These are phyloP conservation scores for Typhlichthys eigenmanni DNA, from an alignment of 2,797 vertebrate genomes.

Conservation along the genomic window DNA sequence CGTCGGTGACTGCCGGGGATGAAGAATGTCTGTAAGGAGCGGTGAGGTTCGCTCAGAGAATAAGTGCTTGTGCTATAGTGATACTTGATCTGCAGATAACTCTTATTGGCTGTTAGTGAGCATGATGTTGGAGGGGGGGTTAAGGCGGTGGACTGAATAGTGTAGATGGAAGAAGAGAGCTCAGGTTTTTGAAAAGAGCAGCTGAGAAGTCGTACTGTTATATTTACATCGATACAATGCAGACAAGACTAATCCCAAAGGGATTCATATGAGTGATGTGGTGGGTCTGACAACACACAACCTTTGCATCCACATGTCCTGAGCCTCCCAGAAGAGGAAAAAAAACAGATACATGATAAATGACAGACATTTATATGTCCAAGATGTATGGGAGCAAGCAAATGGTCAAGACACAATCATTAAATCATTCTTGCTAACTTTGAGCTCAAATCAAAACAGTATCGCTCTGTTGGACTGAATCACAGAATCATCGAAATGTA, in stretches of 20 bases:
- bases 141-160: conserved; percentile 79
- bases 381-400: not conserved
- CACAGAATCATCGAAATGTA: too few species aligned
- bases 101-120: conserved; percentile 81
- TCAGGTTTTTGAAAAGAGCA: conserved; percentile 78
- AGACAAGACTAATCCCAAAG: conserved; percentile 44
- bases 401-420: too few species aligned
- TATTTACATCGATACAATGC: conserved; percentile 80
- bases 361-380: not conserved
- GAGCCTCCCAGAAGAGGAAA: conserved; percentile 19
- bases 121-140: conserved; percentile 42
- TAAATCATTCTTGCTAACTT: too few species aligned
- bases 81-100: conserved; percentile 82
- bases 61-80: conserved; percentile 84
- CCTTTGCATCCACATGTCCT: conserved; percentile 69
- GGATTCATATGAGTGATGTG: conserved; percentile 21
- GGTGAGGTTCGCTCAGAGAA: conserved; percentile 66
- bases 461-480: too few species aligned
- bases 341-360: not conserved
- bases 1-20: conserved; percentile 76
- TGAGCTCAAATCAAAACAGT: too few species aligned
- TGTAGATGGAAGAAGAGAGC: conserved; percentile 73
- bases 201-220: conserved; percentile 82
- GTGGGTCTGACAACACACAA: conserved; percentile 47
- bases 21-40: conserved; percentile 73